Evolutionary conservation across 2,797 vertebrate species (phyloP).

Genomic region (Cyclopterus lumpus): DNA sequence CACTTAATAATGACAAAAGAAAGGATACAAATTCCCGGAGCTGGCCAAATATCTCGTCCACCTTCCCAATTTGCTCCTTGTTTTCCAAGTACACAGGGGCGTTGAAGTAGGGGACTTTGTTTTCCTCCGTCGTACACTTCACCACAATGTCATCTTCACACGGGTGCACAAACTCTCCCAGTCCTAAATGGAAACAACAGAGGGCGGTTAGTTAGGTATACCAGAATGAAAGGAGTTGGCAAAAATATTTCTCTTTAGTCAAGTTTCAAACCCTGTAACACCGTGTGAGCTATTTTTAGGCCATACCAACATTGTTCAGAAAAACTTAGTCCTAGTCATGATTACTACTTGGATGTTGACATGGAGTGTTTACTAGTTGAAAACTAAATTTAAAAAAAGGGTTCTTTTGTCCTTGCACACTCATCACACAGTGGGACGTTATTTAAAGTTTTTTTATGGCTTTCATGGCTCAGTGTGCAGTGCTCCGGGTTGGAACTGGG

Average conservation of each 20-base stretch:
- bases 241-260: neutral
- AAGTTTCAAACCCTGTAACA: neutral
- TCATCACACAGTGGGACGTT: neutral
- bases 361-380: no score
- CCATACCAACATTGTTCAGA: neutral
- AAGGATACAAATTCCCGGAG: conserved; percentile 99
- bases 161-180: conserved; percentile 96
- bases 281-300: neutral
- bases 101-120: conserved; percentile 98
- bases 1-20: conserved; percentile 32
- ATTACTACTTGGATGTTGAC: no score
- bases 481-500: no score
- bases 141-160: conserved; percentile 98
- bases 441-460: no score
- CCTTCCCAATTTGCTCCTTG: conserved; percentile 98
- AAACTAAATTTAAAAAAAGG: no score
- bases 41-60: conserved; percentile 98
- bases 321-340: neutral
- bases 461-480: neutral
- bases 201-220: neutral
- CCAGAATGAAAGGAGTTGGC: neutral
- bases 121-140: conserved; percentile 94
- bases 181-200: conserved; percentile 73
- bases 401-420: no score
- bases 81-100: conserved; percentile 98